Evolutionary conservation across 2,113 vertebrate genomes (phyloP), one percentile per base, ranked within the genome.

Genomic region (Phainopepla nitens): DNA sequence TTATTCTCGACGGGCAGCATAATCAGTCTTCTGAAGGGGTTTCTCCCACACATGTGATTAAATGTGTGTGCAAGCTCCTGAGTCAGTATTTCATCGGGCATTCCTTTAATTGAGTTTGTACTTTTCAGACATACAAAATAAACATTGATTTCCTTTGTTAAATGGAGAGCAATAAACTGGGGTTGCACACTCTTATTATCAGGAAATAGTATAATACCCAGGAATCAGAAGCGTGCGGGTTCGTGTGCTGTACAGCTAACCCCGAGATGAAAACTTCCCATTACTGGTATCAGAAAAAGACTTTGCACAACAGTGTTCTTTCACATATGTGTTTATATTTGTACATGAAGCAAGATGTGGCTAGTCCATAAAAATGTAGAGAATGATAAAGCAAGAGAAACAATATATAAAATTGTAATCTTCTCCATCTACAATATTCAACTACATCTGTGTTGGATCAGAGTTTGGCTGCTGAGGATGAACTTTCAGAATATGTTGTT

Each of bases 381-480:
- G 81, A 94, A 94, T 87, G 84, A 94, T 91, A 93, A 95, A 71
- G 73, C 51, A 82, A 87, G 70, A 83, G 73, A 87, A 96, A 81
- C 53, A 76, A 93, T 79, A 82, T 27, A 92, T 88, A 70, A 93
- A 89, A 92, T 14, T 0, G 85, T 87, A 82, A 94, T 95, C 72
- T 93, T 82, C 75, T 69, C 83, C 70, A 76, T 95, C 70, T 91
- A 92, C 86, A 78, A 17, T 57, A 53, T 88, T 66, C 71, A 45
- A 9, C 78, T 86, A 68, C 94, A 96, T 95, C 95, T 97, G 94
- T 93, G 89, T 93, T 94, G 92, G 90, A 96, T 97, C 95, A 96
- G 86, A 60, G 58, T 75, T 96, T 97, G 94, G 92, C 95, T 95
- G 92, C 93, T 71, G 94, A 96, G 77, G 58, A 89, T 81, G 90